Evolutionary conservation across 2,797 vertebrate genomes (phyloP).

Genomic region (Spondyliosoma cantharus): DNA sequence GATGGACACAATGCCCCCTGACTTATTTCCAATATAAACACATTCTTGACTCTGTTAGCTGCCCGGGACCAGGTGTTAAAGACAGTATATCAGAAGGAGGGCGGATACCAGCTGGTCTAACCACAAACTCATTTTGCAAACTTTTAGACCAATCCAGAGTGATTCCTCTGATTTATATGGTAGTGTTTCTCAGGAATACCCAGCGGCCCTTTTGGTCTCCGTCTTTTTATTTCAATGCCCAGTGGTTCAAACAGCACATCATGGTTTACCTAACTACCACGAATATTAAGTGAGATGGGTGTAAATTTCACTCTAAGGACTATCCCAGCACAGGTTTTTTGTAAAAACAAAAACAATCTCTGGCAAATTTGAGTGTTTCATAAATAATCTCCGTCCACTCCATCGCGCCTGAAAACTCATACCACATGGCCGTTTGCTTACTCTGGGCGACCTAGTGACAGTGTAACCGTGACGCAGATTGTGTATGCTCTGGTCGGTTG

Average conservation of each 20-base stretch:
- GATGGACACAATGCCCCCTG: conserved; percentile 1
- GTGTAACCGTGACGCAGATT: no score
- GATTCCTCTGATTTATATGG: neutral
- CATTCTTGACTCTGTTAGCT: neutral
- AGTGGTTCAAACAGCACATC: conserved; percentile 27
- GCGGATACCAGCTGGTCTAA: neutral
- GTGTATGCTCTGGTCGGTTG: no score
- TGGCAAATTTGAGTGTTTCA: no score
- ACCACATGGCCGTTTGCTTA: no score
- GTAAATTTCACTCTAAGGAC: conserved; percentile 6
- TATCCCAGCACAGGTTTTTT: no score
- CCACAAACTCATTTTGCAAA: conserved; percentile 8
- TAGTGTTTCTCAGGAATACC: neutral
- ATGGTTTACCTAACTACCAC: neutral
- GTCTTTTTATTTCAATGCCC: conserved; percentile 22
- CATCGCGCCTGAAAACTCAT: no score
- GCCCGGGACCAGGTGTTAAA: neutral
- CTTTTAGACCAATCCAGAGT: conserved; percentile 4
- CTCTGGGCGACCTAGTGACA: no score
- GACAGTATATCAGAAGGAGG: neutral
- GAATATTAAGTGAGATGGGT: neutral
- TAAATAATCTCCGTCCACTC: no score
- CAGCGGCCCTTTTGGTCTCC: neutral
- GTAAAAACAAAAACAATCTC: no score
- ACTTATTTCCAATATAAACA: neutral